Percentiles rank a stretch among this genome's conserved stretches.
Evolutionary conservation across 1,140 invertebrate genomes (phyloP).

Genomic region (Leptopilina clavipes): DNA sequence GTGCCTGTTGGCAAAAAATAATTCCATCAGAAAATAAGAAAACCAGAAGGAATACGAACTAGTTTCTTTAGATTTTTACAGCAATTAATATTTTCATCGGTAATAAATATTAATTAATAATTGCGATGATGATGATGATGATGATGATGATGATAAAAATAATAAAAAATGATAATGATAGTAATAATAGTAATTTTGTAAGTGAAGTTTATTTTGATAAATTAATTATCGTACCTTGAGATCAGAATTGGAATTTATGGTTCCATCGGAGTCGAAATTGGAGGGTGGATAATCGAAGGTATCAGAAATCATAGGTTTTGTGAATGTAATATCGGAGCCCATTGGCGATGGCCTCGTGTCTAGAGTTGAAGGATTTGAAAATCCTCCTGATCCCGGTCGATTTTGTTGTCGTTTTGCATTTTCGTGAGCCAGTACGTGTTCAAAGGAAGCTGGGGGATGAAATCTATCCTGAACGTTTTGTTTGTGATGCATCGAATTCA

Average conservation of each 20-base stretch:
- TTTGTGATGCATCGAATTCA: conserved; percentile 47
- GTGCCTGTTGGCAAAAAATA: neutral
- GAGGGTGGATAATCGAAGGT: conserved; percentile 48
- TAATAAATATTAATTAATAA: too few relatives aligned
- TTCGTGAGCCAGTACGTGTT: conserved; percentile 50
- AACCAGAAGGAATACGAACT: neutral
- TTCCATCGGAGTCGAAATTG: conserved; percentile 42
- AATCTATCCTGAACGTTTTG: conserved; percentile 66
- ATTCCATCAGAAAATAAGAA: neutral
- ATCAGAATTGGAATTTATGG: conserved; percentile 30
- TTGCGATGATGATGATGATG: too few relatives aligned
- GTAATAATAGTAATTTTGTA: neutral
- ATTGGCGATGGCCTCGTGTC: neutral
- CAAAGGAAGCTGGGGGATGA: conserved; percentile 62
- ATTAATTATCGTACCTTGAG: neutral
- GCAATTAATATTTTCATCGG: too few relatives aligned
- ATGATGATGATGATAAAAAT: too few relatives aligned
- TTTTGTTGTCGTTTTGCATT: conserved; percentile 45
- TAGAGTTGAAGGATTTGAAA: neutral
- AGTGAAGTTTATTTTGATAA: conserved; percentile 19
- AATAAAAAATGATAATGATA: too few relatives aligned
- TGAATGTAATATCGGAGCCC: conserved; percentile 42
- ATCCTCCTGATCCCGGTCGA: conserved; percentile 8
- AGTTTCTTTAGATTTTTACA: too few relatives aligned
- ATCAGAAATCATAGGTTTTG: conserved; percentile 44